Percentiles rank a stretch among this genome's conserved stretches.
Evolutionary conservation across 2,113 vertebrate genomes (phyloP).

Genomic region (Murina feae): DNA sequence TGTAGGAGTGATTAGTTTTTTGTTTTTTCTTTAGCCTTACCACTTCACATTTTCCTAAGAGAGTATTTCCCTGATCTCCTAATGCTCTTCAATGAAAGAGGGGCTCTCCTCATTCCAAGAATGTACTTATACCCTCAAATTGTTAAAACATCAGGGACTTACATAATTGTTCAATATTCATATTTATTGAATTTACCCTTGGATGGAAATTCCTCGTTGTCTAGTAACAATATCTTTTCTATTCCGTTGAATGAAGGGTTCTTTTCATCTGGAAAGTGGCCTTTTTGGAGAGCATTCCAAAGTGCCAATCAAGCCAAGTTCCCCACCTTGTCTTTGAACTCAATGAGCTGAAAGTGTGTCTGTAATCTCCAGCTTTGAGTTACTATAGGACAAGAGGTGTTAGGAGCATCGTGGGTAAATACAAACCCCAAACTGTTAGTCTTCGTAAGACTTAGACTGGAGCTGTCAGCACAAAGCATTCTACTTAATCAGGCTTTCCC

Average conservation of each 20-base stretch:
- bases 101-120: slow-evolving; percentile 51
- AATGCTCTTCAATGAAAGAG: slow-evolving; percentile 41
- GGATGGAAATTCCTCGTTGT: slow-evolving; percentile 46
- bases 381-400: neutral
- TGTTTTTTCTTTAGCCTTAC: neutral
- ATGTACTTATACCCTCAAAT: slow-evolving; percentile 43
- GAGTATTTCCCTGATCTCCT: slow-evolving; percentile 43
- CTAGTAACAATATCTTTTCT: slow-evolving; percentile 58
- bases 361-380: slow-evolving; percentile 13
- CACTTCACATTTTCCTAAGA: slow-evolving; percentile 53
- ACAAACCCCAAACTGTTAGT: neutral
- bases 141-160: slow-evolving; percentile 37
- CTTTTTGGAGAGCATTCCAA: slow-evolving; percentile 57
- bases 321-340: slow-evolving; percentile 67
- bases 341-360: slow-evolving; percentile 12
- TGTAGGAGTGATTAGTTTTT: slow-evolving; percentile 34
- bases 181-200: slow-evolving; percentile 60
- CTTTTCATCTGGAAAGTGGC: slow-evolving; percentile 67
- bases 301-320: slow-evolving; percentile 62
- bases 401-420: neutral
- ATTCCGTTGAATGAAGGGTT: slow-evolving; percentile 40
- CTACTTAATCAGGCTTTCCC: neutral
- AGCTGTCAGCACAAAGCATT: neutral
- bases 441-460: neutral
- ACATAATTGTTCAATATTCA: slow-evolving; percentile 21